phyloP scores from a whole-genome alignment of 2,113 vertebrate genomes.

The Ceratotherium simum region DNA sequence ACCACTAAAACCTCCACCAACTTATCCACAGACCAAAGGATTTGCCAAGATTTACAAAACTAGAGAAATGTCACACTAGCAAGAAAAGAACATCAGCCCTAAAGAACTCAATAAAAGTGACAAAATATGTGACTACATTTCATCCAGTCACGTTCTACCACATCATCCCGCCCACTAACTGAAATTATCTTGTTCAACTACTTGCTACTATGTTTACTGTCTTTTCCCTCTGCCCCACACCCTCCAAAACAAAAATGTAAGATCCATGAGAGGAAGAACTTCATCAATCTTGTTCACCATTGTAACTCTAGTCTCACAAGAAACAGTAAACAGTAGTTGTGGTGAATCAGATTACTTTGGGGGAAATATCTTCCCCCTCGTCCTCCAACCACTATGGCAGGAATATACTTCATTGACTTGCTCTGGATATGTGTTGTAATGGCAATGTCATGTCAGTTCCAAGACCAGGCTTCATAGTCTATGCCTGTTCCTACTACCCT shows the following conservation, averaged over 20 bases:
- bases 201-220: not conserved
- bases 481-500: not conserved
- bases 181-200: not conserved
- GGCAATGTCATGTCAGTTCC: not conserved
- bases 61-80: not conserved
- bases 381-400: not conserved
- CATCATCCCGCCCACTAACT: not conserved
- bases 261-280: not conserved
- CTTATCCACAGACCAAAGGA: slow-evolving; percentile 10
- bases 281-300: not conserved
- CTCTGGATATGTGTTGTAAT: not conserved
- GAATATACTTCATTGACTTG: not conserved
- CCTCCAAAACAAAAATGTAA: not conserved
- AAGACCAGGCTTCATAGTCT: not conserved
- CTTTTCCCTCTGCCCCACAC: not conserved
- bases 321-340: not conserved
- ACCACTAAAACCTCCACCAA: slow-evolving; percentile 9
- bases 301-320: not conserved
- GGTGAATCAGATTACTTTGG: not conserved
- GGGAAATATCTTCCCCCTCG: not conserved
- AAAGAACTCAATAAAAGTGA: slow-evolving; percentile 46
- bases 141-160: not conserved
- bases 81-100: not conserved
- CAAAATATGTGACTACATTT: not conserved
- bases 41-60: not conserved